Base-by-base conservation (phyloP, 2,888 invertebrate genomes). In the Gnatocerus cornutus region DNA sequence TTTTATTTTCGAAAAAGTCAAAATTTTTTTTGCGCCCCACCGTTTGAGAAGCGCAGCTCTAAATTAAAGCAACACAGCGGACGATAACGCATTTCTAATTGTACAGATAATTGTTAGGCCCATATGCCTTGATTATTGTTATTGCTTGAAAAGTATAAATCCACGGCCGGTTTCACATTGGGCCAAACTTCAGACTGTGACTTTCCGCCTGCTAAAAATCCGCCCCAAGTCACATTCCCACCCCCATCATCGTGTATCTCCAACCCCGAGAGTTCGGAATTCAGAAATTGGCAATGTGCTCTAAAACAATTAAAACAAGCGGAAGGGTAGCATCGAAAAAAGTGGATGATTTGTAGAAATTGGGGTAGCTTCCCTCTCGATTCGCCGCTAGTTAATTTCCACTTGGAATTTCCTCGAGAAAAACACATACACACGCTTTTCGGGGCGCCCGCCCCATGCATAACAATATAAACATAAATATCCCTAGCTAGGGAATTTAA, bases 221-320 rank as follows among this genome's bases (percentile, higher is more conserved):
- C 21, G 2, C 21, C n/a, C n/a, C n/a, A n/a, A n/a, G n/a, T 21
- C 21, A 21, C 21, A 21, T 21, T 21, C 21, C 21, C 4, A 21
- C 1, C 46, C 3, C 16, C 46, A 16, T 13, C 4, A 4, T 27
- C 12, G 48, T 50, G 48, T 50, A 10, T 71, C 61, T 63, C 72
- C 63, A 70, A 50, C 68, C n/a, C 14, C 39, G 56, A 68, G 56
- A 68, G 71, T 75, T 76, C 74, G 72, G 74, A 76, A 77, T 80
- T 78, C 76, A 80, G 81, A 80, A 81, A 81, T 81, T 80, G 81
- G 80, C 81, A 81, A 81, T 81, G 82, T 80, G 82, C 81, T 82
- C 80, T 81, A 81, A 82, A 82, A 82, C 82, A 82, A 82, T 82
- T 82, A 81, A 81, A 81, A 82, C 81, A 79, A 76, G 71, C 71